These are phyloP conservation scores for Etheostoma cragini DNA, from an alignment of 2,113 vertebrate species.

Conservation along the genomic window DNA sequence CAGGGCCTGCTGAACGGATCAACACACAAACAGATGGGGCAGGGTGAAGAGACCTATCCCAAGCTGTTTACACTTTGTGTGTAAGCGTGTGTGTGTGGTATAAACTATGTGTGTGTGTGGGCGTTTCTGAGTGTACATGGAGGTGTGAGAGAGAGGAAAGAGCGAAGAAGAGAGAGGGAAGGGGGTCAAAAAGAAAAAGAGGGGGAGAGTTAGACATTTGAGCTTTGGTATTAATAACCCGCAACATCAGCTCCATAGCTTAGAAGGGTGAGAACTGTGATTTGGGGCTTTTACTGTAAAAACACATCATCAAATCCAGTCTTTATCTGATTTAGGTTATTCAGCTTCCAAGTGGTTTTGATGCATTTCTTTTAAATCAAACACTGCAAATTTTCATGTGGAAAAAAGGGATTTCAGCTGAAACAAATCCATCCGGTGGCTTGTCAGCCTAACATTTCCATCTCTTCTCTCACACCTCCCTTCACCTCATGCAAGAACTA, in stretches of 20 bases:
- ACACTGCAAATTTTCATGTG: background rate
- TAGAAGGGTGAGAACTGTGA: background rate
- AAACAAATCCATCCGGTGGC: slow-evolving; percentile 24
- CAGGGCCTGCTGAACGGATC: slow-evolving; percentile 80
- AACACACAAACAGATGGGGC: slow-evolving; percentile 66
- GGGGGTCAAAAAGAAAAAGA: slow-evolving; percentile 1
- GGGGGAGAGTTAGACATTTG: slow-evolving; percentile 11
- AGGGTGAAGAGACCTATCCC: slow-evolving; percentile 71
- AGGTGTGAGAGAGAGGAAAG: slow-evolving; percentile 11
- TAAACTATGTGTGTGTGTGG: slow-evolving; percentile 5
- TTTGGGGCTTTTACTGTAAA: background rate
- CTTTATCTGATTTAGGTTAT: background rate
- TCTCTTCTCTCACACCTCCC: slow-evolving; percentile 42
- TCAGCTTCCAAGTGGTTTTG: background rate
- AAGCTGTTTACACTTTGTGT: slow-evolving; percentile 74
- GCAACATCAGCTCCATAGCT: slow-evolving; percentile 17
- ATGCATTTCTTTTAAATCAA: background rate
- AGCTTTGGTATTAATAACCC: slow-evolving; percentile 33
- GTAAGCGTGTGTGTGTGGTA: slow-evolving; percentile 24
- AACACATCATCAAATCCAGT: background rate
- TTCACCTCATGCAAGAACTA: slow-evolving; percentile 15
- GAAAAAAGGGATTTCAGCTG: background rate
- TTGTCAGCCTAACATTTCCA: slow-evolving; percentile 36
- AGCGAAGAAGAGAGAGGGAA: background rate
- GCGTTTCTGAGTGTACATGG: background rate